Evolutionary conservation across 2,888 invertebrate species (phyloP).

Genomic region (Carcina quercana): DNA sequence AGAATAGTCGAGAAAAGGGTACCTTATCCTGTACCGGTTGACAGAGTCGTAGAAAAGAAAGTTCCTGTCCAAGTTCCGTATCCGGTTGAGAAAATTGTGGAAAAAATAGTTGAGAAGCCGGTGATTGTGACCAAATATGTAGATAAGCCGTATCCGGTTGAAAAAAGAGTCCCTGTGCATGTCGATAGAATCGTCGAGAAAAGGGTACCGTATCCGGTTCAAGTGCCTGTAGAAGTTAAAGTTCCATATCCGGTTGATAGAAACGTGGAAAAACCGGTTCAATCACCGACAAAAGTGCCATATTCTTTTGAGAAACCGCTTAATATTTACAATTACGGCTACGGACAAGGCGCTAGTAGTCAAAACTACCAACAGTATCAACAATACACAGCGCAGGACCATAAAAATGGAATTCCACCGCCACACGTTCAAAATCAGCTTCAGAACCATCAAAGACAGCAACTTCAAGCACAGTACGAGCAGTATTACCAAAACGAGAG

Average conservation of each 20-base stretch:
- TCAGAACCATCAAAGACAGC: constrained; percentile 15
- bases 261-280: constrained; percentile 57
- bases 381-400: constrained; percentile 22
- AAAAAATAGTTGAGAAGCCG: constrained; percentile 75
- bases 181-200: constrained; percentile 69
- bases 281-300: constrained; percentile 28
- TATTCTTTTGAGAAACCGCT: constrained; percentile 26
- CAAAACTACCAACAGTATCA: constrained; percentile 25
- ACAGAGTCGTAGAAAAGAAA: constrained; percentile 66
- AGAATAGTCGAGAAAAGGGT: constrained; percentile 66
- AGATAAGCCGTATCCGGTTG: constrained; percentile 63
- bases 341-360: constrained; percentile 8
- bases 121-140: constrained; percentile 61
- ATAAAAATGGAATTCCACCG: constrained; percentile 16
- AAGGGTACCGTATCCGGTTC: constrained; percentile 70
- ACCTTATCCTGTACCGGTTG: constrained; percentile 55
- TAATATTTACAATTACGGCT: constrained; percentile 19
- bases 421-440: constrained; percentile 11
- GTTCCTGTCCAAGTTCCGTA: constrained; percentile 56
- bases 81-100: constrained; percentile 62
- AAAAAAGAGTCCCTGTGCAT: constrained; percentile 56
- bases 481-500: constrained; percentile 23
- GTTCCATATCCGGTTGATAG: constrained; percentile 60
- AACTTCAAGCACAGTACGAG: constrained; percentile 21
- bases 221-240: constrained; percentile 69